phyloP scores from a whole-genome alignment of 2,113 vertebrate genomes.

The Oreochromis niloticus region DNA sequence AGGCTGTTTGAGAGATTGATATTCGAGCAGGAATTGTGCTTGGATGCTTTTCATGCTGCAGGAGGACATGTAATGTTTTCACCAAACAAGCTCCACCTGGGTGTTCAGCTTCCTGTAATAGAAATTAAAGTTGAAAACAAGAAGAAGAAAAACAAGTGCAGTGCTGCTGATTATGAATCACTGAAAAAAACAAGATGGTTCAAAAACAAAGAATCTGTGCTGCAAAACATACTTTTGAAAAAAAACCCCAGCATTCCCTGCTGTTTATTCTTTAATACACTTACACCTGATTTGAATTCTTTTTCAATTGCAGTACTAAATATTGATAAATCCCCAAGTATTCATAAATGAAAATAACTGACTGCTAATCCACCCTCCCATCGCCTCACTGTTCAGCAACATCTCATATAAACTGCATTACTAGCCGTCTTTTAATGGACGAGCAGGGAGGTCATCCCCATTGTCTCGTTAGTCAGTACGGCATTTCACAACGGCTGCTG shows the following conservation, averaged over 20 bases:
- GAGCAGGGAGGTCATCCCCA: conserved; percentile 19
- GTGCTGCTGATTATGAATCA: not conserved
- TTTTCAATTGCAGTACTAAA: not conserved
- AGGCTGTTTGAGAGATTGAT: not conserved
- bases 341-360: not conserved
- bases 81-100: not conserved
- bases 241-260: not conserved
- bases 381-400: not conserved
- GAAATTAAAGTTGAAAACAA: not conserved
- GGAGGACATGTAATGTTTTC: not conserved
- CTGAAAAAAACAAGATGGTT: not conserved
- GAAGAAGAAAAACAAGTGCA: not conserved
- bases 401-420: not conserved
- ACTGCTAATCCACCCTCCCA: not conserved
- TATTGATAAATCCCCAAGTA: not conserved
- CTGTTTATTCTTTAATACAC: not conserved
- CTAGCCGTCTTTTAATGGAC: not conserved
- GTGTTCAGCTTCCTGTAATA: not conserved
- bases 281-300: not conserved
- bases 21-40: not conserved
- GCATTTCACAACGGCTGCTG: conserved; percentile 24
- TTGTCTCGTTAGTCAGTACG: conserved; percentile 46
- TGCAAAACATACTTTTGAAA: not conserved
- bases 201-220: not conserved
- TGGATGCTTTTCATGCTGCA: not conserved